Conservation (phyloP, 2,113 vertebrate genomes). For the Aegotheles bennettii region DNA sequence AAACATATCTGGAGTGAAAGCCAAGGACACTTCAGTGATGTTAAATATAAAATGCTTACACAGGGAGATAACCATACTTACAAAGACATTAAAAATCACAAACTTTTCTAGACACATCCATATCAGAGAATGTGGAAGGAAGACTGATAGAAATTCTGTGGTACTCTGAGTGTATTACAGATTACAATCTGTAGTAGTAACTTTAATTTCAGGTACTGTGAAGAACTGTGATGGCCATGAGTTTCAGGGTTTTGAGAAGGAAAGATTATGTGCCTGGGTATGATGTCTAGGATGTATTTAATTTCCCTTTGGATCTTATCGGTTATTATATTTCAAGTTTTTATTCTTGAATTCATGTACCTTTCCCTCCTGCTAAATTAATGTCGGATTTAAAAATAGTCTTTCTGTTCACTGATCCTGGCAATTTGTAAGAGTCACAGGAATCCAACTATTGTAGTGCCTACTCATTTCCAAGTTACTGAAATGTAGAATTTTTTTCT, state of each 20-base stretch:
- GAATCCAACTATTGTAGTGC: background rate
- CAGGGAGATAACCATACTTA: background rate
- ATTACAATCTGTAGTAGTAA: background rate
- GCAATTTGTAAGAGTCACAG: background rate
- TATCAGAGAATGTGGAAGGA: background rate
- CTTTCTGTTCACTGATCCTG: background rate
- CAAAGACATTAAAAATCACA: background rate
- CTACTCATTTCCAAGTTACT: background rate
- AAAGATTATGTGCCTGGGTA: background rate
- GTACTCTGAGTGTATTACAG: background rate
- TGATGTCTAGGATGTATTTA: rapidly evolving
- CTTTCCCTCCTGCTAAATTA: background rate
- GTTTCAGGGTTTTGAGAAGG: background rate
- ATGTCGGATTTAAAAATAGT: background rate
- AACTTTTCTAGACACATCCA: background rate
- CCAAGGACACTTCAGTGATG: background rate
- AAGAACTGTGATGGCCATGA: background rate
- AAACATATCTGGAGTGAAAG: background rate
- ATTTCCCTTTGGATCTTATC: background rate
- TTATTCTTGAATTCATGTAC: background rate
- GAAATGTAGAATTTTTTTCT: background rate
- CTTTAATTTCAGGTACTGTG: background rate
- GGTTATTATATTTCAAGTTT: background rate
- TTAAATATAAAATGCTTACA: background rate
- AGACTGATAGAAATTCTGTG: background rate